A percentile compares a stretch with the other conserved stretches of the same genome.
Evolutionary conservation across 2,797 vertebrate genomes (phyloP).

Genomic region (Coracias cyanogaster): DNA sequence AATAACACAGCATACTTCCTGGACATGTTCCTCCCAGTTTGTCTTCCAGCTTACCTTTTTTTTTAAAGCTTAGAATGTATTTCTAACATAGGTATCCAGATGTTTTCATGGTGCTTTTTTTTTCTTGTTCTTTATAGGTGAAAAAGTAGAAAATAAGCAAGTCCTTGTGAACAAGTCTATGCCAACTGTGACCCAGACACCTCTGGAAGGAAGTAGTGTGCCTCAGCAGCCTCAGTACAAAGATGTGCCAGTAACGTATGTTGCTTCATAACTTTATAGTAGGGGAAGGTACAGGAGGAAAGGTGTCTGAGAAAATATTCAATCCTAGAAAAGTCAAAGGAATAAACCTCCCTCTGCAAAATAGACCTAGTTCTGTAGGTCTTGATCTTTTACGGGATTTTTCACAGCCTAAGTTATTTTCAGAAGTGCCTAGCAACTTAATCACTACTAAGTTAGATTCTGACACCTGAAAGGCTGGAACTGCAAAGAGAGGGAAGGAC

Average conservation of each 20-base stretch:
- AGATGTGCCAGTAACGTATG: conserved; percentile 96
- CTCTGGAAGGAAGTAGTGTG: conserved; percentile 93
- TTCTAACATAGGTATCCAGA: background rate
- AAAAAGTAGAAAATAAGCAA: conserved; percentile 97
- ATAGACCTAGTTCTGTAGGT: background rate
- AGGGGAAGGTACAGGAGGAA: background rate
- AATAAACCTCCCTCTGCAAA: background rate
- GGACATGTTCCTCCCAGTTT: background rate
- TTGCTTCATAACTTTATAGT: background rate
- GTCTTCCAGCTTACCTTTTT: background rate
- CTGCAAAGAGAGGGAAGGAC: background rate
- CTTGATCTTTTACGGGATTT: background rate
- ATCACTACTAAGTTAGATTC: background rate
- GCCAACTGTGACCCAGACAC: conserved; percentile 97
- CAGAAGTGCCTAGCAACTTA: background rate
- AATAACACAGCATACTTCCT: background rate
- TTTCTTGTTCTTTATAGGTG: conserved; percentile 81
- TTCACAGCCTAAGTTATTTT: background rate
- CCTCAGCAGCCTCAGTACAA: conserved; percentile 95
- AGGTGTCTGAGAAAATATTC: background rate
- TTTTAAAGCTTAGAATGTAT: background rate
- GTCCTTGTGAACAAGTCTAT: conserved; percentile 98
- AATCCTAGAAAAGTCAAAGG: background rate
- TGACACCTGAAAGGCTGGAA: background rate
- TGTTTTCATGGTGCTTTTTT: background rate